Base-by-base conservation (phyloP, 2,797 vertebrate species). In the Helarctos malayanus region DNA sequence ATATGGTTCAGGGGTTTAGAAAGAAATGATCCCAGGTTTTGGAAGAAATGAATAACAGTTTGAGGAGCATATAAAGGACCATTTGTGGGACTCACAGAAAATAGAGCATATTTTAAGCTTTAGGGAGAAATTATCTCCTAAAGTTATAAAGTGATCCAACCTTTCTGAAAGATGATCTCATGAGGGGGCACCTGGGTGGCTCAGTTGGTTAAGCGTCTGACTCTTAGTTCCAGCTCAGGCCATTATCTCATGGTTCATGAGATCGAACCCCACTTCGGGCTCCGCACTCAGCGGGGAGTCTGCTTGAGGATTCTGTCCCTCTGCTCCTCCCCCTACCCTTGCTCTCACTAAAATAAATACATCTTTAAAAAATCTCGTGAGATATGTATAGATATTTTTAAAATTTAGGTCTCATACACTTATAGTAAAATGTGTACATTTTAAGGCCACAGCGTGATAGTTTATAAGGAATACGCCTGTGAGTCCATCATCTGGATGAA, bases 161-260 rank as follows among this genome's bases (percentile, higher is more conserved):
- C 23, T 78, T 93, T 68, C 79, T 93, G 91, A 93, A 68, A 79
- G 59, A 86, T 12, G 23, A 93, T 76, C 91, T 93, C 47, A 85
- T n/a, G 15, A 65, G 63, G 63, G 63, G 32, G 32, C 63, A n/a
- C 32, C 32, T 65, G 63, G 63, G 63, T 65, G 63, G 29, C 63
- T 65, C 63, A n/a, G 63, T 65, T n/a, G 63, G 32, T 52, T 52
- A 52, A 52, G 49, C 49, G 49, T 65, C 63, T n/a, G 32, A 65
- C 32, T 59, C 57, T 25, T 65, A n/a, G 32, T 65, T 65, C n/a
- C 1, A 6, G 63, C 7, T 61, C 13, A 6, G 59, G 27, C 29
- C 29, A 29, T 29, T 27, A 61, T 29, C 59, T 61, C 59, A 61
- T 61, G 59, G 27, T 61, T 61, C 59, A 61, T 1, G 2, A 61